These are phyloP conservation scores for Melieria picta DNA, from an alignment of 2,888 invertebrate genomes.

Conservation along the genomic window DNA sequence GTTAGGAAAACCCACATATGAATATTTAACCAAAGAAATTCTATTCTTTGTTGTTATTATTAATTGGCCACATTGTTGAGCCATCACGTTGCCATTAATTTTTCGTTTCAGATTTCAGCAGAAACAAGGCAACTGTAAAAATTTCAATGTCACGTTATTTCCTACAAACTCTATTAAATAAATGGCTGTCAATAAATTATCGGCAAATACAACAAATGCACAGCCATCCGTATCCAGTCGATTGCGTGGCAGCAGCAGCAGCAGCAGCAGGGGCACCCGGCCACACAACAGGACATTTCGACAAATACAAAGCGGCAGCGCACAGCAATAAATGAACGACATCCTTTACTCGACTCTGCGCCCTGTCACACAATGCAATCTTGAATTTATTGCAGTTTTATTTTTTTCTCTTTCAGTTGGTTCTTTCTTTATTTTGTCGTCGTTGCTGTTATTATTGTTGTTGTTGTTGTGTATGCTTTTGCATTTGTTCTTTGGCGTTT, in stretches of 20 bases:
- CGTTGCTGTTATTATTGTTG: conserved; percentile 1
- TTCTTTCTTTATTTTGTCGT: conserved; percentile 22
- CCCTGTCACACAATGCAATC: conserved; percentile 23
- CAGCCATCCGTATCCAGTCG: conserved; percentile 24
- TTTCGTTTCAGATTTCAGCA: too few species aligned
- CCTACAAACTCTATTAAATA: conserved; percentile 45
- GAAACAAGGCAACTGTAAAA: conserved; percentile 45
- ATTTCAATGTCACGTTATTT: conserved; percentile 60
- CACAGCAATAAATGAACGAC: conserved; percentile 23
- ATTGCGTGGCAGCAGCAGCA: conserved; percentile 1
- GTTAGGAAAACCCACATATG: too few species aligned
- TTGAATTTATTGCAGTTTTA: conserved; percentile 31
- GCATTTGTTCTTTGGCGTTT: conserved; percentile 10
- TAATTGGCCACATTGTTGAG: too few species aligned
- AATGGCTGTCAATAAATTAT: conserved; percentile 63
- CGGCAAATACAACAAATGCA: conserved; percentile 34
- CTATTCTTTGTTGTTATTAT: too few species aligned
- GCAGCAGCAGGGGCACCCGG: conserved; percentile 12
- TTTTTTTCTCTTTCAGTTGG: conserved; percentile 5
- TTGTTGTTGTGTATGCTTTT: conserved; percentile 12
- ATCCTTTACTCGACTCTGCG: conserved; percentile 10
- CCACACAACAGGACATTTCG: conserved; percentile 18
- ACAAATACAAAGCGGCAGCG: conserved; percentile 1
- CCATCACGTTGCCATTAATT: too few species aligned
- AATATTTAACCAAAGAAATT: too few species aligned